Evolutionary conservation across 2,888 invertebrate genomes (phyloP).

Genomic region (Diploptera punctata): DNA sequence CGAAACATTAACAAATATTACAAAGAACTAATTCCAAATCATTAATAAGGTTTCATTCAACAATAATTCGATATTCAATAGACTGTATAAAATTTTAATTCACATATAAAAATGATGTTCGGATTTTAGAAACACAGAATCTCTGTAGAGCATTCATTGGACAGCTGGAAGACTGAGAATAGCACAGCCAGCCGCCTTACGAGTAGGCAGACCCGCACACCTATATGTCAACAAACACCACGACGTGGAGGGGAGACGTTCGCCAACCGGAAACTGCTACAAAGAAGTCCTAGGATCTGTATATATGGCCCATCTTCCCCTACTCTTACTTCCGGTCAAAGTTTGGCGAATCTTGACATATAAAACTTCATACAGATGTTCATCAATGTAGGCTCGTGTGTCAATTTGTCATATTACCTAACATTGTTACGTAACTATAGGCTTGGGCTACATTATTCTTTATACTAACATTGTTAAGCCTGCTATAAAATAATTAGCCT

Average conservation of each 20-base stretch:
- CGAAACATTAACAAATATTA: too few species aligned
- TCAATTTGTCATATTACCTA: not conserved
- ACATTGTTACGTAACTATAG: not conserved
- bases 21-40: too few species aligned
- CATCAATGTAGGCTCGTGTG: not conserved
- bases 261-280: constrained; percentile 37
- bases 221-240: constrained; percentile 27
- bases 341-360: constrained; percentile 16
- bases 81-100: too few species aligned
- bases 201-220: constrained; percentile 12
- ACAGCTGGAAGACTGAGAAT: too few species aligned
- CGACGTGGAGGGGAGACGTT: constrained; percentile 34
- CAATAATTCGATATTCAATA: too few species aligned
- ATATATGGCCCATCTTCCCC: constrained; percentile 11
- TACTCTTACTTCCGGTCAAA: constrained; percentile 24
- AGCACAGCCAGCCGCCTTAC: not conserved
- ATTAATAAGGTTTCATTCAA: too few species aligned
- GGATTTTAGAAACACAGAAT: too few species aligned
- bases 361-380: constrained; percentile 1
- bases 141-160: too few species aligned
- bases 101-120: too few species aligned
- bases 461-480: too few species aligned
- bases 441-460: not conserved
- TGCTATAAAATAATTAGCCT: too few species aligned
- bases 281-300: constrained; percentile 31